Percentiles rank a stretch among this genome's conserved stretches.
phyloP scores from a whole-genome alignment of 1,140 invertebrate species.

The Cryptotermes secundus region DNA sequence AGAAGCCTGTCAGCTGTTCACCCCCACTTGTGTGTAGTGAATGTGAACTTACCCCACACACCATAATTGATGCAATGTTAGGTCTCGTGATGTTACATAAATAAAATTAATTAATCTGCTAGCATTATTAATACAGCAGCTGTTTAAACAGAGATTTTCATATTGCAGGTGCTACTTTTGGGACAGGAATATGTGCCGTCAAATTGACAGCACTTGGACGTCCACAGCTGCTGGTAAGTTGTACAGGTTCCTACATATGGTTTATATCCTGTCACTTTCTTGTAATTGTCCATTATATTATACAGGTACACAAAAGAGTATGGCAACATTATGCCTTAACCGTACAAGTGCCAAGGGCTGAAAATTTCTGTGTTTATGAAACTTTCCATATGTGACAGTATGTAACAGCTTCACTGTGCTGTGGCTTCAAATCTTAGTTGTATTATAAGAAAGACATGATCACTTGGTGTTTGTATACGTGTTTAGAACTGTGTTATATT shows the following conservation, averaged over 20 bases:
- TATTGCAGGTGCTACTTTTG: slow-evolving; percentile 81
- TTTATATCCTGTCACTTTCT: slow-evolving; percentile 22
- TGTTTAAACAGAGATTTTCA: neutral
- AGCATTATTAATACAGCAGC: neutral
- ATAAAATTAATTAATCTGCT: neutral
- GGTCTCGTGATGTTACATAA: neutral
- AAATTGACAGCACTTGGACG: slow-evolving; percentile 96
- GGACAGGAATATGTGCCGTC: slow-evolving; percentile 94
- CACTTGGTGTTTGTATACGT: no score
- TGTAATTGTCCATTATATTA: neutral
- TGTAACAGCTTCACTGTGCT: no score
- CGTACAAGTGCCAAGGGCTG: no score
- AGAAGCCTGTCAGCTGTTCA: neutral
- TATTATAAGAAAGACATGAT: no score
- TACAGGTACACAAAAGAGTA: neutral
- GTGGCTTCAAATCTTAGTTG: no score
- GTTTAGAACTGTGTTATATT: no score
- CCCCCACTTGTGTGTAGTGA: neutral
- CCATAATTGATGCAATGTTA: neutral
- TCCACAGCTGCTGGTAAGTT: slow-evolving; percentile 89
- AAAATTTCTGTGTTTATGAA: no score
- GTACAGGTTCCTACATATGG: neutral
- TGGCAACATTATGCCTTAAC: no score
- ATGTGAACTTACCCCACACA: neutral
- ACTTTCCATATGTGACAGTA: no score